A percentile compares a stretch with the other conserved stretches of the same genome.
phyloP scores from a whole-genome alignment of 2,113 vertebrate species.

The Callaeas wilsoni region DNA sequence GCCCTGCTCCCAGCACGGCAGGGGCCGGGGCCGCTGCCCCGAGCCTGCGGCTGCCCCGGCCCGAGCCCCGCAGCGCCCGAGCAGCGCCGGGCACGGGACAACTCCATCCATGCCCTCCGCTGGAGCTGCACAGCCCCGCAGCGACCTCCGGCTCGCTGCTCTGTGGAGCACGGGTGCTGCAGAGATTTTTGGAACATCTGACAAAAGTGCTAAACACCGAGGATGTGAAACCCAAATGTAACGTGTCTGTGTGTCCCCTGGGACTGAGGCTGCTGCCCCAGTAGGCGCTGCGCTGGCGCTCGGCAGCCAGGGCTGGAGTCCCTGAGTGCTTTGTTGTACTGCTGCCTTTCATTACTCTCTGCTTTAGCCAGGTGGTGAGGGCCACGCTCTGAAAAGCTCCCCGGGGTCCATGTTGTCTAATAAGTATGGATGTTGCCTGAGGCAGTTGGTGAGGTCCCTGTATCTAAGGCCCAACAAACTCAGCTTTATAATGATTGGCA shows the following conservation, averaged over 20 bases:
- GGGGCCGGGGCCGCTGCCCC: background rate
- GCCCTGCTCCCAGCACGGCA: too few species aligned
- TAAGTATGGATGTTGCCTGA: slow-evolving; percentile 66
- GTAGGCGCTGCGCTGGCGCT: background rate
- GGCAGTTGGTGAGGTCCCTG: slow-evolving; percentile 59
- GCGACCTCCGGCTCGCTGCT: background rate
- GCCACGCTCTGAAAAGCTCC: slow-evolving; percentile 38
- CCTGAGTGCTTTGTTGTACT: background rate
- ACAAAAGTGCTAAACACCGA: background rate
- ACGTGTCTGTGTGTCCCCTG: background rate
- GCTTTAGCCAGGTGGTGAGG: slow-evolving; percentile 49
- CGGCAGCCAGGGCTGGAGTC: background rate
- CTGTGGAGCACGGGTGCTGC: background rate
- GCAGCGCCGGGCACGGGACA: background rate
- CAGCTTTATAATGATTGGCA: slow-evolving; percentile 59
- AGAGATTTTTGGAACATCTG: background rate
- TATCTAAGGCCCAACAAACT: slow-evolving; percentile 58
- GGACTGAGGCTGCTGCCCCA: background rate
- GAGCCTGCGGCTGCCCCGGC: background rate
- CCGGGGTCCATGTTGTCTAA: slow-evolving; percentile 51
- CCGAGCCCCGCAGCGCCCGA: background rate
- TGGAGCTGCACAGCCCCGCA: background rate
- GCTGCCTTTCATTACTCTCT: slow-evolving; percentile 22
- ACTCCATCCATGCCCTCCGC: background rate
- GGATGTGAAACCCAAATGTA: background rate